Evolutionary conservation across 2,888 invertebrate species (phyloP).

Genomic region (Drosophila limbata): DNA sequence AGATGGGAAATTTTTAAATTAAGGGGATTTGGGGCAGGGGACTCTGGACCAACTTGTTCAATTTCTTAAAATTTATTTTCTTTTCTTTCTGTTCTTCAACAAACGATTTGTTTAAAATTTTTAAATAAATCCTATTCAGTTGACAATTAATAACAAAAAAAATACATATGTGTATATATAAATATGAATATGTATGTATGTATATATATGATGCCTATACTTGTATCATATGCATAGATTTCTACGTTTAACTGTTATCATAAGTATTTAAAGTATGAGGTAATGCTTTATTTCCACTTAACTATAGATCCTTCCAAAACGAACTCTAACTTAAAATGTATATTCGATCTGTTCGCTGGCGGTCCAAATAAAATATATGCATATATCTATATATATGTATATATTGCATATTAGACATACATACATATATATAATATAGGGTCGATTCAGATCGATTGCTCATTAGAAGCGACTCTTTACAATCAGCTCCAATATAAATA

Average conservation of each 20-base stretch:
- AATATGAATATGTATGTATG: conserved; percentile 23
- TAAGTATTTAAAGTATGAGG: conserved; percentile 82
- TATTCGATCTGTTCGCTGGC: conserved; percentile 10
- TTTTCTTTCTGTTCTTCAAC: conserved; percentile 28
- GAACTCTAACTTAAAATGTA: conserved; percentile 13
- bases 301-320: conserved; percentile 31
- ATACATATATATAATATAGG: conserved; percentile 22
- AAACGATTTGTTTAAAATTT: conserved; percentile 47
- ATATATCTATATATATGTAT: conserved; percentile 6
- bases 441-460: conserved; percentile 16
- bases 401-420: conserved; percentile 18
- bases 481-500: conserved; percentile 17
- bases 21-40: not conserved
- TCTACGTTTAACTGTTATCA: conserved; percentile 72
- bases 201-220: conserved; percentile 40
- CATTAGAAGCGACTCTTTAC: conserved; percentile 16
- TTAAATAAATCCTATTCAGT: conserved; percentile 44
- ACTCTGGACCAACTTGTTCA: conserved; percentile 3
- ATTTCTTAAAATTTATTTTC: conserved; percentile 2
- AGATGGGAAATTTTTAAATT: not conserved
- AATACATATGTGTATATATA: conserved; percentile 14
- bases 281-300: conserved; percentile 81
- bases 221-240: conserved; percentile 47
- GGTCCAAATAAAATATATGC: conserved; percentile 25
- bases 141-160: conserved; percentile 45